A percentile compares a stretch with the other conserved stretches of the same genome.
Conservation (phyloP, 2,797 vertebrate genomes). For the Pseudocheirus occidentalis region DNA sequence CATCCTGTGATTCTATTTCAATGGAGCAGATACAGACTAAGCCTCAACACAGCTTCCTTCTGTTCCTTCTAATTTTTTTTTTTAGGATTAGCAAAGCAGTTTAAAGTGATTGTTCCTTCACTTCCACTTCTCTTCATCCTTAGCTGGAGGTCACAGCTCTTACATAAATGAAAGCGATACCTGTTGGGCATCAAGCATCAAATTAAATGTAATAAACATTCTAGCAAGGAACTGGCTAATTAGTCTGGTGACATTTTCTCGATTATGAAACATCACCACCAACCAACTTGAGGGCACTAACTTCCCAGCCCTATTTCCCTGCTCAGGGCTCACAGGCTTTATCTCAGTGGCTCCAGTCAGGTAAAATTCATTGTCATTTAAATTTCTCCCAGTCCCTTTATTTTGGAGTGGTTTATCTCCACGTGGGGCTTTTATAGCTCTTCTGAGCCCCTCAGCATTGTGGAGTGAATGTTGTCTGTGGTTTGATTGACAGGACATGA, state of each 20-base stretch:
- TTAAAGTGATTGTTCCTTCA: slow-evolving; percentile 81
- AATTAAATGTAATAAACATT: neutral
- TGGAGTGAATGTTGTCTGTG: neutral
- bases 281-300: neutral
- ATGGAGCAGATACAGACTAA: neutral
- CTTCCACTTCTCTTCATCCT: slow-evolving; percentile 80
- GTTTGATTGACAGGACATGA: neutral
- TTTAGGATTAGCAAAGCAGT: slow-evolving; percentile 70
- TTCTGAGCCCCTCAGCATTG: neutral
- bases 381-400: neutral
- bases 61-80: slow-evolving; percentile 72
- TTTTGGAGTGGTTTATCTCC: neutral
- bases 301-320: neutral
- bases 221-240: neutral
- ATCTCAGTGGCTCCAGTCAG: neutral
- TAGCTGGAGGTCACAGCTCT: slow-evolving; percentile 71
- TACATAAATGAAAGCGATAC: slow-evolving; percentile 67
- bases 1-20: neutral
- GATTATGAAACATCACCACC: neutral
- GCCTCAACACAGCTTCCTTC: slow-evolving; percentile 77
- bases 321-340: neutral
- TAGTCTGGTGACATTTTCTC: neutral
- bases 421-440: neutral
- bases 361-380: neutral
- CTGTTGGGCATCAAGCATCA: neutral